Evolutionary conservation across 2,888 invertebrate genomes (phyloP).

Genomic region (Tetragonisca angustula): DNA sequence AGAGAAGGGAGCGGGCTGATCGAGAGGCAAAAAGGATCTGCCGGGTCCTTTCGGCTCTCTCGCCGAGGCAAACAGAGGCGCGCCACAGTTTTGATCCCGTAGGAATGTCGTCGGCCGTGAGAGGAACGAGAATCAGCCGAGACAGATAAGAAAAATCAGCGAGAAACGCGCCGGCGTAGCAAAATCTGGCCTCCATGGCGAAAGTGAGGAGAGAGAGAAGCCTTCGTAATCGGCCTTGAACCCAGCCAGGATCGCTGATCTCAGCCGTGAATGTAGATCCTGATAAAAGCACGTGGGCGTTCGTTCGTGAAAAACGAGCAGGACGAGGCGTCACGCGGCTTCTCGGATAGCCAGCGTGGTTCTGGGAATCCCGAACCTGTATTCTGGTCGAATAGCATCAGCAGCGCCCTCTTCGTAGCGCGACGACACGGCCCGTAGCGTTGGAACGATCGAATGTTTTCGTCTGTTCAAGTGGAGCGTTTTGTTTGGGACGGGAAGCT

Average conservation of each 20-base stretch:
- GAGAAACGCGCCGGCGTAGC: conserved; percentile 5
- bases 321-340: conserved; percentile 16
- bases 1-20: conserved; percentile 22
- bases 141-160: conserved; percentile 54
- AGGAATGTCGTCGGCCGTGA: conserved; percentile 77
- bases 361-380: conserved; percentile 38
- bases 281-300: conserved; percentile 54
- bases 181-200: conserved; percentile 49
- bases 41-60: conserved; percentile 26
- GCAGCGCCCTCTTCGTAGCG: conserved; percentile 1
- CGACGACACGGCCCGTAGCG: neutral
- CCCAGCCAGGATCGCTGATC: conserved; percentile 66
- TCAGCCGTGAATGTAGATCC: conserved; percentile 55
- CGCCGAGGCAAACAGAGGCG: conserved; percentile 41
- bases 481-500: neutral
- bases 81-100: conserved; percentile 67
- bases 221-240: conserved; percentile 66
- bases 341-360: conserved; percentile 21
- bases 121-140: conserved; percentile 56
- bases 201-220: conserved; percentile 58
- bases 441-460: conserved; percentile 1
- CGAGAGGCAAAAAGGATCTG: conserved; percentile 4
- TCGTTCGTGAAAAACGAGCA: conserved; percentile 34
- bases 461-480: neutral
- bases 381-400: neutral